Conservation (phyloP, 1,140 invertebrate species). For the Streblospio benedicti region DNA sequence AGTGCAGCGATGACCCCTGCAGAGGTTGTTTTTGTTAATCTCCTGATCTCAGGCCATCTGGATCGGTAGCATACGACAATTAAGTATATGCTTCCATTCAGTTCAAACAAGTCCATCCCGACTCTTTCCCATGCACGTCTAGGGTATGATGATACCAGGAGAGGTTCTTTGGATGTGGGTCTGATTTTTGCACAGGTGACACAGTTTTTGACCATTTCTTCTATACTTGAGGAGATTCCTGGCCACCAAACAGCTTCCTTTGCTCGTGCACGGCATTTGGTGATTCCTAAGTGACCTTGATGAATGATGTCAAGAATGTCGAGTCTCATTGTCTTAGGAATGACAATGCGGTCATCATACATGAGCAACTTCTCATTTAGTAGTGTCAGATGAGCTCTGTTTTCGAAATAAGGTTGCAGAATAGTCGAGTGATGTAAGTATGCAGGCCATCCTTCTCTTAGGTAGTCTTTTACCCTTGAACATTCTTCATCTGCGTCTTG, state of each 20-base stretch:
- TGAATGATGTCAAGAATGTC: slow-evolving; percentile 14
- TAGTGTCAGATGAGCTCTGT: slow-evolving; percentile 2
- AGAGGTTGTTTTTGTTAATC: too few species aligned
- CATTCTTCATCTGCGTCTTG: background rate
- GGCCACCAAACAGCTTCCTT: slow-evolving; percentile 20
- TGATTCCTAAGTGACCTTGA: slow-evolving; percentile 16
- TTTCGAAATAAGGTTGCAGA: background rate
- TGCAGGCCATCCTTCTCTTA: background rate
- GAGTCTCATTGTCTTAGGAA: background rate
- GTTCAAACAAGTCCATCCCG: slow-evolving; percentile 1
- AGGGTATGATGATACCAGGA: too few species aligned
- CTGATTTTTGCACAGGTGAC: background rate
- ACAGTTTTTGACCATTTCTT: background rate
- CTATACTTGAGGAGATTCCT: slow-evolving; percentile 6
- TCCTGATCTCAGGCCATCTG: background rate
- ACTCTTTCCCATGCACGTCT: background rate
- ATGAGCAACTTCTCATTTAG: slow-evolving; percentile 8
- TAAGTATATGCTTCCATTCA: background rate
- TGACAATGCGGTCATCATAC: background rate
- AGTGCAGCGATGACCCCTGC: too few species aligned
- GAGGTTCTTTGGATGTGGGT: too few species aligned
- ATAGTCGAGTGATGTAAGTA: background rate
- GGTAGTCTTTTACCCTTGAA: background rate
- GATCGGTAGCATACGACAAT: background rate
- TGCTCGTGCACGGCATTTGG: slow-evolving; percentile 16